These are phyloP conservation scores for Astropecten irregularis DNA, from an alignment of 53 echinoderm and acorn worm genomes.

Conservation along the genomic window DNA sequence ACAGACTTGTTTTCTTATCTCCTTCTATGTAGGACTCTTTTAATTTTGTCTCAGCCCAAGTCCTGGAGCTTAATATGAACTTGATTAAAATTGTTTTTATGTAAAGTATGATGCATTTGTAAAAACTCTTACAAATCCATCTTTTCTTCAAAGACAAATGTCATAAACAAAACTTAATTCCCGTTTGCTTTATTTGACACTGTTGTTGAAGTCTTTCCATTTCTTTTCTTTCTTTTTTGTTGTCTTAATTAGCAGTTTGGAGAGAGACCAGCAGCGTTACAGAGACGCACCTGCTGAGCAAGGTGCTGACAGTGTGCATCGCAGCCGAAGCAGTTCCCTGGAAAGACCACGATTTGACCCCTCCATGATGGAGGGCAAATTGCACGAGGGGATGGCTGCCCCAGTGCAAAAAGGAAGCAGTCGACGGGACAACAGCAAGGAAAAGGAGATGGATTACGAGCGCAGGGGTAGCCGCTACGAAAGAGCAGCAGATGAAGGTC, in stretches of 20 bases:
- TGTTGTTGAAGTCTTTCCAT: background rate
- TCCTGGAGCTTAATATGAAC: no score
- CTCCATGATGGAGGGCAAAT: background rate
- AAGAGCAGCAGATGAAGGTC: background rate
- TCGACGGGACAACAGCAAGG: constrained; percentile 8
- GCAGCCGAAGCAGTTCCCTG: constrained; percentile 34
- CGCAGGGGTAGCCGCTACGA: background rate
- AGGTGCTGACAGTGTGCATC: constrained; percentile 8
- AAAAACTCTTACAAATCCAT: no score
- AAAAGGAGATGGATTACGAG: constrained; percentile 24
- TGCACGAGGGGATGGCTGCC: background rate
- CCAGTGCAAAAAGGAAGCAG: background rate
- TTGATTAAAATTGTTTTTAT: no score
- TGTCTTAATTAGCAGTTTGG: constrained; percentile 21
- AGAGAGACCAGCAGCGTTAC: constrained; percentile 13
- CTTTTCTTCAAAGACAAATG: no score
- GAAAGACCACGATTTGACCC: constrained; percentile 27
- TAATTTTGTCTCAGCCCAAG: no score
- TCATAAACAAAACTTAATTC: no score
- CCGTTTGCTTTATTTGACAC: no score
- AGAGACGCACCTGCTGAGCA: constrained; percentile 3
- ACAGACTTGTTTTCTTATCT: no score
- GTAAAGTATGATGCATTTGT: no score
- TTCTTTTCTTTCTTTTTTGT: background rate
- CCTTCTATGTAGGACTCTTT: no score